A percentile compares a stretch with the other conserved stretches of the same genome.
These are phyloP conservation scores for Lochmaea capreae DNA, from an alignment of 2,888 invertebrate genomes.

Conservation along the genomic window DNA sequence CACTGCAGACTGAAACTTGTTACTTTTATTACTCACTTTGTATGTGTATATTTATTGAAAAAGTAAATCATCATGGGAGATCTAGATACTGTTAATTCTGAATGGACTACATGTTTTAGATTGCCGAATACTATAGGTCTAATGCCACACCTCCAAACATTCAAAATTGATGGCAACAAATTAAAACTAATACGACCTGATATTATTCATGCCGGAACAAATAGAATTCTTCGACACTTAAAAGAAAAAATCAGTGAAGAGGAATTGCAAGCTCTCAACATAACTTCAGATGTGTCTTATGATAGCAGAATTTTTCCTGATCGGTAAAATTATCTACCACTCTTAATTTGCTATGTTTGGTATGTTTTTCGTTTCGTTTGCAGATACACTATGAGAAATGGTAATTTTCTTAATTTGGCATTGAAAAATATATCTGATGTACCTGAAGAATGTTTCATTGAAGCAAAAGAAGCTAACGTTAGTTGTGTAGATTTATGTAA, in stretches of 20 bases:
- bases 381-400: slow-evolving; percentile 71
- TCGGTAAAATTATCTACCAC: slow-evolving; percentile 44
- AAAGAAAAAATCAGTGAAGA: slow-evolving; percentile 70
- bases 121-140: slow-evolving; percentile 76
- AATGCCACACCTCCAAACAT: slow-evolving; percentile 82
- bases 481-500: slow-evolving; percentile 84
- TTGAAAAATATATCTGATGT: slow-evolving; percentile 73
- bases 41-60: background rate
- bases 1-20: no score
- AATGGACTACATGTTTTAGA: no score
- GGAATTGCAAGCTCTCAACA: slow-evolving; percentile 44
- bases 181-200: slow-evolving; percentile 85
- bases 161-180: slow-evolving; percentile 89
- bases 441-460: slow-evolving; percentile 78
- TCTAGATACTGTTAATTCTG: no score
- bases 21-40: background rate
- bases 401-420: slow-evolving; percentile 71
- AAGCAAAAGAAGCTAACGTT: slow-evolving; percentile 79
- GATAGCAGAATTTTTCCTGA: slow-evolving; percentile 54
- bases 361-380: background rate
- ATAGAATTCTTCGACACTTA: slow-evolving; percentile 81
- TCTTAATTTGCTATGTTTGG: no score
- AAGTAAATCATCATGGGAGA: no score
- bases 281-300: slow-evolving; percentile 39
- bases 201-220: slow-evolving; percentile 86